Percentiles rank a stretch among this genome's conserved stretches.
Evolutionary conservation across 2,888 invertebrate species (phyloP).

Genomic region (Mythimna impura): DNA sequence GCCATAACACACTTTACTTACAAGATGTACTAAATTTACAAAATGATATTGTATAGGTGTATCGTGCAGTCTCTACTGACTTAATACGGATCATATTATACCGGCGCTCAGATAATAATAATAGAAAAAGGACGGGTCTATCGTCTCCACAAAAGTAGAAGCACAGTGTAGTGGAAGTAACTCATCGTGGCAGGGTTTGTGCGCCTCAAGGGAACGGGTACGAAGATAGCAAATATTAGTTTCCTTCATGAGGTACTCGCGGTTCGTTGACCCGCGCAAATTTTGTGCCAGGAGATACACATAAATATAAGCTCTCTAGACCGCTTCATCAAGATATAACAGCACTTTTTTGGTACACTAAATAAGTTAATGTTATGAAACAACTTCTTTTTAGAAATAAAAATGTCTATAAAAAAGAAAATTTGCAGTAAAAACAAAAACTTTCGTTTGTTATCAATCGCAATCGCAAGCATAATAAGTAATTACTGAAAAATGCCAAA

Average conservation of each 20-base stretch:
- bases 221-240: constrained; percentile 88
- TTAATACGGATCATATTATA: constrained; percentile 43
- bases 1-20: background rate
- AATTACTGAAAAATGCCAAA: background rate
- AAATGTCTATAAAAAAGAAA: background rate
- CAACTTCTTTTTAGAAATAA: constrained; percentile 10
- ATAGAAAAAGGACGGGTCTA: constrained; percentile 55
- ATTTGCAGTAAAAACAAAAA: background rate
- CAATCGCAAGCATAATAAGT: constrained; percentile 4
- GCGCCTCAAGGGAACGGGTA: constrained; percentile 83
- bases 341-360: constrained; percentile 35
- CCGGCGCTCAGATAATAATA: constrained; percentile 50
- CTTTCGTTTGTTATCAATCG: background rate
- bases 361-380: constrained; percentile 24
- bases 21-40: background rate
- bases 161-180: constrained; percentile 82
- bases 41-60: background rate
- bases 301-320: constrained; percentile 73
- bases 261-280: constrained; percentile 86
- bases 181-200: constrained; percentile 79
- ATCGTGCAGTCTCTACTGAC: constrained; percentile 4
- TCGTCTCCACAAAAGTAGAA: constrained; percentile 70
- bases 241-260: constrained; percentile 82
- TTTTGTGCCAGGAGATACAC: constrained; percentile 75
- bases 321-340: constrained; percentile 59